phyloP scores from a whole-genome alignment of 2,888 invertebrate species.

The Margaritifera margaritifera region DNA sequence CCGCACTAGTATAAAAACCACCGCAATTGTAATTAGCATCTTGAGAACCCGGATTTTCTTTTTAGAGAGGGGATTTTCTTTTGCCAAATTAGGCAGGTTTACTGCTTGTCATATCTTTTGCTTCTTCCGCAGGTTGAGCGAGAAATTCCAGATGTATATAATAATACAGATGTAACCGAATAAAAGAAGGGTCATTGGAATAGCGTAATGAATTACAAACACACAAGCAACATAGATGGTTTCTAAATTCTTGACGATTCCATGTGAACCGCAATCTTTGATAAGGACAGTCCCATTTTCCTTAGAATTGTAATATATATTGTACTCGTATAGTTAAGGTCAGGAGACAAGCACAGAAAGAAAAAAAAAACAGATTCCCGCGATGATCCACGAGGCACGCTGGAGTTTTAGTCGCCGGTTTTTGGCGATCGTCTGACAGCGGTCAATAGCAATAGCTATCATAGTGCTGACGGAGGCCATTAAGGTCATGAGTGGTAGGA shows the following conservation, averaged over 20 bases:
- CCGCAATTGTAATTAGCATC: constrained; percentile 23
- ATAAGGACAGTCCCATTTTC: constrained; percentile 9
- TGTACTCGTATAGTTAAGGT: constrained; percentile 47
- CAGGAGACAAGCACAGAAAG: constrained; percentile 22
- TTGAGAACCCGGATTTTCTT: constrained; percentile 20
- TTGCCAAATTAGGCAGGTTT: not conserved
- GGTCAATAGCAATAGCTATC: constrained; percentile 42
- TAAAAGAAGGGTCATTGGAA: constrained; percentile 24
- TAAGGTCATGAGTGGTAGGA: constrained; percentile 37
- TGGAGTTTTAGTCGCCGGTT: constrained; percentile 7
- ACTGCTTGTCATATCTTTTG: no score
- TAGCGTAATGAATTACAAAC: constrained; percentile 20
- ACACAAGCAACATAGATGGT: constrained; percentile 28
- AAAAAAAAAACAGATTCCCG: constrained; percentile 28
- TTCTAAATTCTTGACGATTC: constrained; percentile 38
- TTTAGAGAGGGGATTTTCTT: constrained; percentile 1
- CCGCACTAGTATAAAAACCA: constrained; percentile 26
- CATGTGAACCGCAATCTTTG: constrained; percentile 36
- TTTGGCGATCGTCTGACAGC: constrained; percentile 20
- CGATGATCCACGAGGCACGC: constrained; percentile 9
- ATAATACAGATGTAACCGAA: constrained; percentile 24
- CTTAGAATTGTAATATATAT: constrained; percentile 15
- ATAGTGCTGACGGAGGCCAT: constrained; percentile 42
- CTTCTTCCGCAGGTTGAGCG: constrained; percentile 6
- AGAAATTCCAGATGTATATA: constrained; percentile 18